phyloP scores from a whole-genome alignment of 2,113 vertebrate species.

The Arothron firmamentum region DNA sequence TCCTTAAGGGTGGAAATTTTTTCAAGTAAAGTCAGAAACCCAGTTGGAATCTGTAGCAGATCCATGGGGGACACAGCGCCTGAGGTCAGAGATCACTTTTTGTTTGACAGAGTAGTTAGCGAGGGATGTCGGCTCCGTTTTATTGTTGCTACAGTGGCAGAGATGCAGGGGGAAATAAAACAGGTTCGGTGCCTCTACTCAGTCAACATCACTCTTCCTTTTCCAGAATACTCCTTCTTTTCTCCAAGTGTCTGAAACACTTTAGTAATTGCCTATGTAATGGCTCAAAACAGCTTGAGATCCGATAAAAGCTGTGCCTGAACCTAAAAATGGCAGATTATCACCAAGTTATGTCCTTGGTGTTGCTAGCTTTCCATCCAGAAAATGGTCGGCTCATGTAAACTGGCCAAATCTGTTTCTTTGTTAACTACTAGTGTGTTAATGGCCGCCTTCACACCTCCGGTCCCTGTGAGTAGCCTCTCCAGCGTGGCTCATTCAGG shows the following conservation, averaged over 20 bases:
- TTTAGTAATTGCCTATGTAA: background rate
- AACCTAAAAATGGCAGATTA: background rate
- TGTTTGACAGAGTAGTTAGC: constrained; percentile 25
- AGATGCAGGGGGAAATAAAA: constrained; percentile 16
- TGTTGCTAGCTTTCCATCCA: no score
- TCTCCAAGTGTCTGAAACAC: background rate
- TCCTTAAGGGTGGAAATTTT: constrained; percentile 1
- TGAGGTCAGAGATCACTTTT: constrained; percentile 25
- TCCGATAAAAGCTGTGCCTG: background rate
- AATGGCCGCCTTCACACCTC: no score
- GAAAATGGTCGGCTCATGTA: no score
- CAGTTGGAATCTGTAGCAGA: constrained; percentile 25
- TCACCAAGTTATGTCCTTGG: no score
- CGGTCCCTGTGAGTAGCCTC: no score
- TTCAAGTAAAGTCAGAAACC: constrained; percentile 1
- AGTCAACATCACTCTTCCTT: constrained; percentile 1
- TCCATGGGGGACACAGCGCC: constrained; percentile 23
- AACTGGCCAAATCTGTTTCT: no score
- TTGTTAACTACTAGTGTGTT: no score
- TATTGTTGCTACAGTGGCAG: constrained; percentile 13
- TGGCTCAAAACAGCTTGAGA: background rate
- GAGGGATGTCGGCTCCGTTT: constrained; percentile 31
- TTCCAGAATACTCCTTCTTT: background rate
- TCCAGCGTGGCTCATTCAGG: no score
- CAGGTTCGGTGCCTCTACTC: constrained; percentile 6